Base-by-base conservation (phyloP, 2,113 vertebrate genomes). In the Erinaceus europaeus region DNA sequence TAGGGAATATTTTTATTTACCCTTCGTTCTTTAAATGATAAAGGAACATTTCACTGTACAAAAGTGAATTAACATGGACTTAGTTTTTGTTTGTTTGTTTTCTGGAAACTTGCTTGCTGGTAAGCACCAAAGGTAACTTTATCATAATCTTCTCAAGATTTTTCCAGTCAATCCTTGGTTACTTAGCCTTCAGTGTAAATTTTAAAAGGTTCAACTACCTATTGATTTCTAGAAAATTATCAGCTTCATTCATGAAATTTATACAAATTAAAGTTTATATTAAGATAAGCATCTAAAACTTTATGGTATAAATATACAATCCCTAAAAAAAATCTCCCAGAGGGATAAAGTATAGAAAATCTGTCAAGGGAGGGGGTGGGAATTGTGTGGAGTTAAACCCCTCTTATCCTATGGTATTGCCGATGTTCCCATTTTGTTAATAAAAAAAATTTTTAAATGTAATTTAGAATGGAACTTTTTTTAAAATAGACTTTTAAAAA, bases 201-300 rank as follows among this genome's bases (percentile, higher is more conserved):
- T 81, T 83, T n/a, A 71, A 72, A 90, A 13, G 29, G 52, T 62
- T 67, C 71, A 55, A 48, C 17, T 84, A 23, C 29, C 76, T 82
- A 50, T 0, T 80, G 79, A 75, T 48, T 90, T 80, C 68, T 81
- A 80, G 27, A 89, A 92, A 83, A 77, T 8, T 65, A 61, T 52
- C 29, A 53, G 82, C 23, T 61, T 73, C 48, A 80, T 44, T 48
- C 64, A 91, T 12, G 9, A 89, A 87, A 42, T n/a, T 67, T 74
- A 81, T 32, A 6, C 2, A 72, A 78, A 79, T 40, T 50, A 71
- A 88, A 91, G n/a, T 50, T 77, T 89, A n/a, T n/a, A n/a, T n/a
- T n/a, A n/a, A n/a, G n/a, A n/a, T n/a, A n/a, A n/a, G n/a, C n/a
- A n/a, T n/a, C n/a, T n/a, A n/a, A n/a, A n/a, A n/a, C n/a, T n/a